Evolutionary conservation across 2,113 vertebrate species (phyloP), one percentile per base, ranked within the genome.

Genomic region (Rattus rattus): DNA sequence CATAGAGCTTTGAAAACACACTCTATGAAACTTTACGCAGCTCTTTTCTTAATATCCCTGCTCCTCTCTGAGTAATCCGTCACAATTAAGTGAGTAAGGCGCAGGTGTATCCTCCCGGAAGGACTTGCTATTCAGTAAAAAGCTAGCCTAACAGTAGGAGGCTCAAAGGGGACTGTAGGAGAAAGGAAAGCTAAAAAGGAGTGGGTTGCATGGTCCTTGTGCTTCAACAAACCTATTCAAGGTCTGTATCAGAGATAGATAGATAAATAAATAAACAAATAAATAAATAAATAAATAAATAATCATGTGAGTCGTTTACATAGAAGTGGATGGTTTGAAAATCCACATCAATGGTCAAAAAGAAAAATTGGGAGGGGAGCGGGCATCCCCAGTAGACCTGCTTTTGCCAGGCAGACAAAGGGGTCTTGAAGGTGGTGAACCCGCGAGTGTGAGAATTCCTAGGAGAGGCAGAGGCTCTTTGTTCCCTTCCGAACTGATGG

Each of bases 361-460:
- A 86, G 77, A 52, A 43, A 83, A 54, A 52, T 33, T 54, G 56
- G 95, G 72, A 7, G 17, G 39, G 88, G 28, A 12, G 56, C 73
- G 94, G 49, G 79, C 90, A 28, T 47, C 72, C 36, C 36, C 0
- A 47, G 43, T 69, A 54, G 83, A 96, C 93, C 95, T 88, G 86
- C 0, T 88, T 79, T 91, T 61, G 52, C n/a, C 59, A 5, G 72
- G 76, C 96, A 96, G 91, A 97, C 98, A 98, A 97, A 97, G 95
- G 94, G 96, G 95, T 87, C 90, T 95, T 93, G 92, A 86, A 95
- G 97, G 95, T 92, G 95, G 69, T 24, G 92, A 91, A 94, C 61
- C 52, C 17, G 54, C 17, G 54, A 11, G 81, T 52, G 30, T 63
- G 92, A 80, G 85, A 54, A 72, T 79, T 96, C 33, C 28, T 12